phyloP scores from a whole-genome alignment of 2,888 invertebrate genomes.

The Pseudococcus viburni region DNA sequence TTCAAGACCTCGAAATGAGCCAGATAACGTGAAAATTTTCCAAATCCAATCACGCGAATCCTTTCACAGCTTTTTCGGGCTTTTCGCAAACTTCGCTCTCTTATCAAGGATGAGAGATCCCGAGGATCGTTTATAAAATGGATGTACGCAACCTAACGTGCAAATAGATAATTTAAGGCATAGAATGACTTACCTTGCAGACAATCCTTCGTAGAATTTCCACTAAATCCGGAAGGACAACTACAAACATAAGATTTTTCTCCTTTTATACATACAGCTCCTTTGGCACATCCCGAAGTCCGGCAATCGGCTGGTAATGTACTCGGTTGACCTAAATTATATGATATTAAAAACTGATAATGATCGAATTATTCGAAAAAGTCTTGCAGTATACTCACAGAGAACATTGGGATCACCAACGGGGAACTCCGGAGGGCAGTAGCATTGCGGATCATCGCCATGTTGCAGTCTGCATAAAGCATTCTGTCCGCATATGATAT shows the following conservation, averaged over 20 bases:
- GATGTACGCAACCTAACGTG: background rate
- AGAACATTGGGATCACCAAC: slow-evolving; percentile 87
- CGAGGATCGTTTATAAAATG: background rate
- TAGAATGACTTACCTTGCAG: slow-evolving; percentile 74
- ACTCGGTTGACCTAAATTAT: slow-evolving; percentile 74
- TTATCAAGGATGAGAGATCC: background rate
- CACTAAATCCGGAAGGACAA: slow-evolving; percentile 83
- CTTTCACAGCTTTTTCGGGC: slow-evolving; percentile 57
- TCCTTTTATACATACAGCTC: slow-evolving; percentile 82
- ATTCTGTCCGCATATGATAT: slow-evolving; percentile 85
- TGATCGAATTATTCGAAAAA: too few species aligned
- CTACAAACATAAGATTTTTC: slow-evolving; percentile 88
- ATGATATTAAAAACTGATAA: too few species aligned
- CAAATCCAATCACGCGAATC: background rate
- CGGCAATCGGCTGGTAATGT: slow-evolving; percentile 82
- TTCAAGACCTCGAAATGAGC: slow-evolving; percentile 23
- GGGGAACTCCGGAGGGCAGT: slow-evolving; percentile 86
- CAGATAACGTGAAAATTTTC: background rate
- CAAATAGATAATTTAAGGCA: background rate
- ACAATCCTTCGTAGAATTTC: slow-evolving; percentile 82
- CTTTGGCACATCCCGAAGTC: slow-evolving; percentile 86
- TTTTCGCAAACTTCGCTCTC: slow-evolving; percentile 15
- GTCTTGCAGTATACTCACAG: slow-evolving; percentile 77
- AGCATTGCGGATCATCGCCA: slow-evolving; percentile 80
- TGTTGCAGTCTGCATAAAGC: slow-evolving; percentile 83